Conservation (phyloP, 1,140 invertebrate genomes). For the Asobara japonica region DNA sequence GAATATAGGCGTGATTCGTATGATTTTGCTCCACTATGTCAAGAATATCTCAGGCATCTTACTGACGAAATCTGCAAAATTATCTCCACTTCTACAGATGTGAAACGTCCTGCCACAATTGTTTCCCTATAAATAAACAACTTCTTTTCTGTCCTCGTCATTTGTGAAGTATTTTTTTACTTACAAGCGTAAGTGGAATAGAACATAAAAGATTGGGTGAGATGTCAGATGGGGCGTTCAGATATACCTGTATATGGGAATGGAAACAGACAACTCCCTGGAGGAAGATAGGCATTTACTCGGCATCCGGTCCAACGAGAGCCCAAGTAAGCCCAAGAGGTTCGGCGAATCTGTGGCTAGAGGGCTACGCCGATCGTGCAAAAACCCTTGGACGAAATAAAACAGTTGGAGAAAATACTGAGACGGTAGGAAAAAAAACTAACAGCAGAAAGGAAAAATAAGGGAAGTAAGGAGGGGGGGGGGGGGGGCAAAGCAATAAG, state of each 20-base stretch:
- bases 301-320: constrained; percentile 1
- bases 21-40: no score
- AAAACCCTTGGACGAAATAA: background rate
- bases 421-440: constrained; percentile 14
- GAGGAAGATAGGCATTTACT: constrained; percentile 4
- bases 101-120: background rate
- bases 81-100: no score
- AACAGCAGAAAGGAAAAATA: constrained; percentile 28
- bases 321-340: background rate
- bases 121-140: background rate
- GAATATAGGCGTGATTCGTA: no score
- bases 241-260: background rate
- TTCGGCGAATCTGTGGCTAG: background rate
- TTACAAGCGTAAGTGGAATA: background rate
- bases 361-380: constrained; percentile 12
- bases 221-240: background rate
- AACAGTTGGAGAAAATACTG: background rate
- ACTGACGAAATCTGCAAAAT: no score
- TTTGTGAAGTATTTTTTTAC: no score
- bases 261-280: background rate
- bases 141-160: no score
- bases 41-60: no score
- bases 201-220: background rate
- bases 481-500: constrained; percentile 42
- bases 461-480: constrained; percentile 29